A percentile compares a stretch with the other conserved stretches of the same genome.
Conservation (phyloP, 1,140 invertebrate genomes). For the Drosophila fuyamai region DNA sequence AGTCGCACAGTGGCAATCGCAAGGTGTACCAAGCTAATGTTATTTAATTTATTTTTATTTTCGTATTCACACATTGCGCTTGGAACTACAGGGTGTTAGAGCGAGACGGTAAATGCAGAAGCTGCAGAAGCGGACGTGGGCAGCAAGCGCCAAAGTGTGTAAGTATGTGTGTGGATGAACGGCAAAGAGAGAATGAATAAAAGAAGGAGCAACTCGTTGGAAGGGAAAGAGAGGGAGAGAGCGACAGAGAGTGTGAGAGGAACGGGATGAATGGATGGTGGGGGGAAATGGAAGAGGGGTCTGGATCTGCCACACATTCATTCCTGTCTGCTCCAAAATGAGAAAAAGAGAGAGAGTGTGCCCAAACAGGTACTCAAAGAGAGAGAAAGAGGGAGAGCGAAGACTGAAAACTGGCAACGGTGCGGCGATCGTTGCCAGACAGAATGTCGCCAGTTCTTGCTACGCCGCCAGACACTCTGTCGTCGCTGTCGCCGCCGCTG, state of each 20-base stretch:
- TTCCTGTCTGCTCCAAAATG: slow-evolving; percentile 50
- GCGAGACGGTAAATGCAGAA: slow-evolving; percentile 29
- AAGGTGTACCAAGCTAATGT: slow-evolving; percentile 80
- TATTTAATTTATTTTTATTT: slow-evolving; percentile 83
- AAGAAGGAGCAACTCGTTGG: background rate
- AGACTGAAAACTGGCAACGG: slow-evolving; percentile 88
- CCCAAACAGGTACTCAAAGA: slow-evolving; percentile 24
- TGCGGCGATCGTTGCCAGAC: slow-evolving; percentile 91
- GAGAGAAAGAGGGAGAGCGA: slow-evolving; percentile 4
- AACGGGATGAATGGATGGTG: too few relatives aligned
- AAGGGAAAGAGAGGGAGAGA: background rate
- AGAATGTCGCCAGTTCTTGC: slow-evolving; percentile 92
- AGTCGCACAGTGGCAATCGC: slow-evolving; percentile 70
- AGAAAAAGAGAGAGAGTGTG: slow-evolving; percentile 8
- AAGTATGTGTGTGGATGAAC: slow-evolving; percentile 48
- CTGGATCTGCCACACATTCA: slow-evolving; percentile 28
- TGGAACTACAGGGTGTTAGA: slow-evolving; percentile 34
- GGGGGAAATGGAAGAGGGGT: background rate
- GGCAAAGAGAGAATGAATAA: slow-evolving; percentile 8
- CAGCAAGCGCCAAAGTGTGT: slow-evolving; percentile 56
- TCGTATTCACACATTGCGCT: slow-evolving; percentile 67
- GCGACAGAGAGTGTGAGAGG: slow-evolving; percentile 1
- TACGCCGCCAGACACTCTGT: slow-evolving; percentile 89
- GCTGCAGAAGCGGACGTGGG: slow-evolving; percentile 40
- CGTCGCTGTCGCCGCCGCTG: slow-evolving; percentile 82